Evolutionary conservation across 1,140 invertebrate species (phyloP).

Genomic region (Ooceraea biroi): DNA sequence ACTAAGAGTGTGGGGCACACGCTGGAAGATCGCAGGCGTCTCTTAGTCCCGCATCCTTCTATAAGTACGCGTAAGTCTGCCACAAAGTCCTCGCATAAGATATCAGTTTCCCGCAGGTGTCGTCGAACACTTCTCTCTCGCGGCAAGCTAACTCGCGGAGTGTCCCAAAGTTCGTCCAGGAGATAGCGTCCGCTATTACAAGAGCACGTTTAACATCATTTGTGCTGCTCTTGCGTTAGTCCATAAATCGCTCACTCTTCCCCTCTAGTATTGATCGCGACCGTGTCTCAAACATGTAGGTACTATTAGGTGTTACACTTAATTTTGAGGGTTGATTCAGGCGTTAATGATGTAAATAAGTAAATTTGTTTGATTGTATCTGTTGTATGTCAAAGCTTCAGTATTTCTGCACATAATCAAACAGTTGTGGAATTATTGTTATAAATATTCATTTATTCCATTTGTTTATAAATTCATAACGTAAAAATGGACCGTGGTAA

Average conservation of each 20-base stretch:
- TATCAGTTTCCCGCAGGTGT: conserved; percentile 51
- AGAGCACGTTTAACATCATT: conserved; percentile 30
- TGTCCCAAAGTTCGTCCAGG: conserved; percentile 18
- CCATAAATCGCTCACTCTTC: conserved; percentile 5
- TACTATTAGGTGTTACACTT: too few species aligned
- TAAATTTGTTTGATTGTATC: too few species aligned
- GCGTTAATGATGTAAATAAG: too few species aligned
- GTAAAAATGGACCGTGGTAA: not conserved
- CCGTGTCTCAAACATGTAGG: not conserved
- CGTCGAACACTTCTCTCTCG: conserved; percentile 23
- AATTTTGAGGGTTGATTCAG: too few species aligned
- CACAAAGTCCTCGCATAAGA: conserved; percentile 39
- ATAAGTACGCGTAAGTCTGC: conserved; percentile 31
- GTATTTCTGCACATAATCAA: not conserved
- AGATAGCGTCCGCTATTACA: conserved; percentile 36
- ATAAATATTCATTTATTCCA: too few species aligned
- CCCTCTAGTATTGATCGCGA: conserved; percentile 25
- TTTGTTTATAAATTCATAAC: too few species aligned
- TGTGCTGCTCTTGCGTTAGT: not conserved
- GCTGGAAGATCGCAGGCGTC: not conserved
- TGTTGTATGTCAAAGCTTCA: not conserved
- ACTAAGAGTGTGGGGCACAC: conserved; percentile 7
- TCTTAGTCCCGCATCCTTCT: conserved; percentile 38
- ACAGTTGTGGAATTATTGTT: not conserved
- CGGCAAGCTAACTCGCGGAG: not conserved